Base-by-base conservation (phyloP, 2,888 invertebrate species). In the Pandemis cinnamomeana region DNA sequence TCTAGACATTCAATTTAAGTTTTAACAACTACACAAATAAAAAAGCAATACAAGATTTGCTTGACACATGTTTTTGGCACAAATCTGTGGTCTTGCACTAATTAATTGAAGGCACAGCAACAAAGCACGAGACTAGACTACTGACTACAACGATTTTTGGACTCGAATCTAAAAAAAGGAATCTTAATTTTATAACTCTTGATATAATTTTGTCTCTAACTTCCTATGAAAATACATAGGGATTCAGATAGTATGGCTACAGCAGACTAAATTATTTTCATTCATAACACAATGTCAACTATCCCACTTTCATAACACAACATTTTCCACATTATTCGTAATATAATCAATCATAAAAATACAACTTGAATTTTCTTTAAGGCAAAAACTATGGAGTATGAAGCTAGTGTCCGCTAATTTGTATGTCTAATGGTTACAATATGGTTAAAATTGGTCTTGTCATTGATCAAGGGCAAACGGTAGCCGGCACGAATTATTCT, bases 41-140 rank as follows among this genome's bases (percentile, higher is more conserved):
- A 66, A 71, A 67, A 72, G 53, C 46, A 41, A 63, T 62, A 11
- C 8, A 68, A 48, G 41, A 61, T 27, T 60, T 41, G 48, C 70
- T 71, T 15, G 53, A 67, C 70, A 71, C 67, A 55, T 46, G 66
- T 53, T 67, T 73, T 74, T 74, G 74, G 71, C 71, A 71, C 70
- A 55, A 69, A 69, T 61, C 70, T n/a, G 61, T 53, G 44, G 51
- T 66, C 53, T 44, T 13, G 7, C 61, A 66, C 53, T 51, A 63
- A 68, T 5, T 60, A 51, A 27, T 70, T 67, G 67, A 74, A 74
- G 70, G 74, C 74, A 71, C 74, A 67, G 61, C 61, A 67, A 74
- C 42, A 61, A 66, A 67, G 61, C 71, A 70, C 55, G 55, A 71
- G 74, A 74, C 74, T 74, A 74, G 74, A 74, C 67, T 71, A 67